Evolutionary conservation across 2,113 vertebrate species (phyloP).

Genomic region (Amblyopsis rosae): DNA sequence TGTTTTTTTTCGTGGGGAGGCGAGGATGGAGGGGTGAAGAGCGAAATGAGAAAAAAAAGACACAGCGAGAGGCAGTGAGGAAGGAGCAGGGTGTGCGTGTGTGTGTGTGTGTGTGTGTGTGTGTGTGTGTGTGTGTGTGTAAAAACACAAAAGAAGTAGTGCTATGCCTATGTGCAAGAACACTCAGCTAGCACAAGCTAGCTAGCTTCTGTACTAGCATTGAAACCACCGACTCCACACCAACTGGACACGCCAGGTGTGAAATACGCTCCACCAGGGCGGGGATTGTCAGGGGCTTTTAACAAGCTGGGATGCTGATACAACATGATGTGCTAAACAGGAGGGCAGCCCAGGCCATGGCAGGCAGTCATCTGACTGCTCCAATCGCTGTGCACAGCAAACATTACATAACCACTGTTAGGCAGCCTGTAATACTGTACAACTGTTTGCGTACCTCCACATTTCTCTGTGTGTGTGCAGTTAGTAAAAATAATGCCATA

Average conservation of each 20-base stretch:
- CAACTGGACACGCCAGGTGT: not conserved
- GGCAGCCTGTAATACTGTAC: constrained; percentile 26
- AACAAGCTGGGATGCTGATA: not conserved
- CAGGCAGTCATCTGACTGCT: constrained; percentile 49
- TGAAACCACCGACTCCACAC: not conserved
- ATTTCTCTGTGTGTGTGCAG: not conserved
- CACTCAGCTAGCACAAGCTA: no score
- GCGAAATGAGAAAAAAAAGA: constrained; percentile 10
- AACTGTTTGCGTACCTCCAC: not conserved
- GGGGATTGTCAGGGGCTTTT: no score
- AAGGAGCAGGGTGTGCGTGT: not conserved
- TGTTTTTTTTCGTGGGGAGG: constrained; percentile 51
- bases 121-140: not conserved
- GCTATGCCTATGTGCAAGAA: not conserved
- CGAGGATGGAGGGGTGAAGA: constrained; percentile 35
- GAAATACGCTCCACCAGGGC: no score
- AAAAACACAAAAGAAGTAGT: not conserved
- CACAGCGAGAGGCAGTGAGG: not conserved
- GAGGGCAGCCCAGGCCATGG: constrained; percentile 20
- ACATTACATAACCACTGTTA: constrained; percentile 64
- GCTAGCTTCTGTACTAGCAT: not conserved
- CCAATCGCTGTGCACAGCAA: constrained; percentile 47
- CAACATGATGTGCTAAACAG: not conserved
- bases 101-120: not conserved
- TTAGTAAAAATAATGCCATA: no score